These are phyloP conservation scores for Pyrrhia umbra DNA, from an alignment of 2,888 invertebrate species.

Conservation along the genomic window DNA sequence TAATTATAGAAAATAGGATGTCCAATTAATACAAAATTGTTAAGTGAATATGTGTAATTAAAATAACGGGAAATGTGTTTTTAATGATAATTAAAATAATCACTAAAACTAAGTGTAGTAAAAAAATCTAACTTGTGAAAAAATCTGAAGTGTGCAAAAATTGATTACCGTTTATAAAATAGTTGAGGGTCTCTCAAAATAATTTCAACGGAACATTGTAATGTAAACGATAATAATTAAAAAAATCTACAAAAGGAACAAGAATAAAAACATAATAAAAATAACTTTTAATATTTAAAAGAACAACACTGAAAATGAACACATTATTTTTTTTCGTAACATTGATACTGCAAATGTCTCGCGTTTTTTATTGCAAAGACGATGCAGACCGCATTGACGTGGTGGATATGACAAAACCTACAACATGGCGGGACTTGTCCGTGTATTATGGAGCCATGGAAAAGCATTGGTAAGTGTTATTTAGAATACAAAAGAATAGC, in stretches of 20 bases:
- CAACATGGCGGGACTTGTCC: conserved; percentile 72
- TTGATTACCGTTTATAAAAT: too few species aligned
- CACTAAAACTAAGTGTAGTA: too few species aligned
- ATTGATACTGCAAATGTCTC: conserved; percentile 24
- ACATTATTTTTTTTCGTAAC: conserved; percentile 7
- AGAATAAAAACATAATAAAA: neutral
- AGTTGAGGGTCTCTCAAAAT: too few species aligned
- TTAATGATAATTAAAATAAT: too few species aligned
- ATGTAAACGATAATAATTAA: too few species aligned
- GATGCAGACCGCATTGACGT: conserved; percentile 65
- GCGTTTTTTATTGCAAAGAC: neutral
- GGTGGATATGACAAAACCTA: conserved; percentile 74
- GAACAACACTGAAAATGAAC: conserved; percentile 23
- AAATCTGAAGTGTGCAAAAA: too few species aligned
- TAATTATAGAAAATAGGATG: neutral
- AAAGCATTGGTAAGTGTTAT: conserved; percentile 73
- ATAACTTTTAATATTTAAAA: neutral
- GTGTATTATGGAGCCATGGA: conserved; percentile 74
- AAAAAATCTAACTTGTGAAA: too few species aligned
- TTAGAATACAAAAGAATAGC: too few species aligned
- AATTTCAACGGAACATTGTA: too few species aligned
- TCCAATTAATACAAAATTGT: neutral
- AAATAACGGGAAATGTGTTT: neutral
- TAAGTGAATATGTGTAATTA: too few species aligned
- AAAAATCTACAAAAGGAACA: neutral